Conservation (phyloP, 1,140 invertebrate species). For the Drosophila carrolli region DNA sequence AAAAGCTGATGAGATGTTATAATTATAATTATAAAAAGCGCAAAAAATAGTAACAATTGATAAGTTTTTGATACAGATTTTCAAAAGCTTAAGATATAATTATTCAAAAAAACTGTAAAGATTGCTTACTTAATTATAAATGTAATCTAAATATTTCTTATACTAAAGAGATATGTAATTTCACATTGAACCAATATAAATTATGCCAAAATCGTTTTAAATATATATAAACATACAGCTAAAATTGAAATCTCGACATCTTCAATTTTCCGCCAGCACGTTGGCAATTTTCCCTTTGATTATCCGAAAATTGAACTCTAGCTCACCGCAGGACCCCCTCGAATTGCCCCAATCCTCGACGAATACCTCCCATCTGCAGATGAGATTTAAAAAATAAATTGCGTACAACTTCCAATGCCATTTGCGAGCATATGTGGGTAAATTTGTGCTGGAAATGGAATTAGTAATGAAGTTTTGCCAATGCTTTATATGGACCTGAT, state of each 20-base stretch:
- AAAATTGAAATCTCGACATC: neutral
- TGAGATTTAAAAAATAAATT: constrained; percentile 49
- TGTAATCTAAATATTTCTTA: too few species aligned
- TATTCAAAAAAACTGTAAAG: too few species aligned
- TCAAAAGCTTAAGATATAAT: too few species aligned
- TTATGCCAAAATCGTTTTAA: too few species aligned
- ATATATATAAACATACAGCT: neutral
- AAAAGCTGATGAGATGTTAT: neutral
- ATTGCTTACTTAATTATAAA: too few species aligned
- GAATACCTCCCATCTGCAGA: neutral
- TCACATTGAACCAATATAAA: too few species aligned
- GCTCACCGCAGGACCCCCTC: constrained; percentile 12
- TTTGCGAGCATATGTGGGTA: constrained; percentile 30
- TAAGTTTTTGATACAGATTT: too few species aligned
- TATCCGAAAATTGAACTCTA: constrained; percentile 25
- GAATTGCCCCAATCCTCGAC: too few species aligned
- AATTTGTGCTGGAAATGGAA: constrained; percentile 46
- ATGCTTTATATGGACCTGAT: constrained; percentile 31
- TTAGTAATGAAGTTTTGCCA: constrained; percentile 64
- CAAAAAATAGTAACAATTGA: neutral
- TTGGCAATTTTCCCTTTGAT: constrained; percentile 27
- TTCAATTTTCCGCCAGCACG: neutral
- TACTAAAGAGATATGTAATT: too few species aligned
- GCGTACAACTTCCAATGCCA: constrained; percentile 25
- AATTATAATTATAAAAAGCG: neutral